Base-by-base conservation (phyloP, 2,888 invertebrate genomes). In the Luffia ferchaultella region DNA sequence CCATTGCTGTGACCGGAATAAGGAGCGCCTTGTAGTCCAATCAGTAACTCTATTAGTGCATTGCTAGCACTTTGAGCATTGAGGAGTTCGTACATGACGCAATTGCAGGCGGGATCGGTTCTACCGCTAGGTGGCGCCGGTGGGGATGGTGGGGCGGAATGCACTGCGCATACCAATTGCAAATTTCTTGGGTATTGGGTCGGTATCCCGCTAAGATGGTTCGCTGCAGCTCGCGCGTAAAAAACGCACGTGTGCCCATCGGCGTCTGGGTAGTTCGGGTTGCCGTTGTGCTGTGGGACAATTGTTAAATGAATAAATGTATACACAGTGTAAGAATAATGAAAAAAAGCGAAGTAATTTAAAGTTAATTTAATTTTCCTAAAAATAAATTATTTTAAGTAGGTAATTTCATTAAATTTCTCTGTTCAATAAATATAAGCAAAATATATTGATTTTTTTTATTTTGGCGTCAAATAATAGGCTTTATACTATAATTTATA, bases 201-300 rank as follows among this genome's bases (percentile, higher is more conserved):
- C 43, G 85, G 83, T 48, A 83, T 79, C 7, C 79, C 78, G 0
- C 79, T 70, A 1, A 85, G 70, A 55, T 85, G 84, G 61, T 80
- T 77, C 54, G 80, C 79, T n/a, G 85, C 84, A 0, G 83, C 79
- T 2, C 82, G 77, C 12, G 84, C 82, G 72, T 85, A 82, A 71
- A 84, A 83, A 51, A 85, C 76, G 64, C 85, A 85, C 1, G 79
- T 73, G 64, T 84, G 83, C 0, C 83, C 83, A 65, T 85, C 85
- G 2, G 71, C 68, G 65, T 98, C 98, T 46, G 95, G 89, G 64
- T 91, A 91, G 68, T 93, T 93, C 0, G 96, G 93, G 76, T 96
- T 96, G 55, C 96, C 97, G 71, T 96, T 95, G 77, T 97, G 93
- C 98, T 98, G 86, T 0, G 60, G 60, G 12, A 5, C 5, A 43